These are phyloP conservation scores for Heliothis virescens DNA, from an alignment of 1,140 invertebrate genomes.

Conservation along the genomic window DNA sequence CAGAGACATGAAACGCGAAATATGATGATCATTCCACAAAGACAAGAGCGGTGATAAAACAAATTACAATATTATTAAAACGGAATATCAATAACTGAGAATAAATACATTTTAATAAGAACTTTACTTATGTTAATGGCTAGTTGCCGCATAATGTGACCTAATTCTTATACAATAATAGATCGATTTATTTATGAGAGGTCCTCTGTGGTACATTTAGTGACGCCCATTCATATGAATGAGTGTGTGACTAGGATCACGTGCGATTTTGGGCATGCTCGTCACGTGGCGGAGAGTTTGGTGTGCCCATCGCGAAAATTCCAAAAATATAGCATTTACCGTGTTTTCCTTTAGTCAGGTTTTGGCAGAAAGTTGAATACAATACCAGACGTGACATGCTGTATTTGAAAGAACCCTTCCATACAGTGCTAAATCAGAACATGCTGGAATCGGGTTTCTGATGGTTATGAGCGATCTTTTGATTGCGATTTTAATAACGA, in stretches of 20 bases:
- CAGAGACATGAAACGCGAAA: too few relatives aligned
- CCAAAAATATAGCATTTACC: too few relatives aligned
- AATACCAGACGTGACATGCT: too few relatives aligned
- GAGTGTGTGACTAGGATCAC: background rate
- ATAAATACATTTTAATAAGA: constrained; percentile 10
- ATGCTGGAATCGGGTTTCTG: too few relatives aligned
- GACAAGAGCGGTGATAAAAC: background rate
- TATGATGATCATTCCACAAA: too few relatives aligned
- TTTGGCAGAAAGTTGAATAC: too few relatives aligned
- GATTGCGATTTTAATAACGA: too few relatives aligned
- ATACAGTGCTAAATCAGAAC: too few relatives aligned
- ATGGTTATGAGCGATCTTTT: too few relatives aligned
- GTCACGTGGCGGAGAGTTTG: background rate
- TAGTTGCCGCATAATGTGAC: background rate
- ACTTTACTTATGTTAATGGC: constrained; percentile 3
- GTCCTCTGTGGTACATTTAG: background rate
- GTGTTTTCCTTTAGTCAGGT: too few relatives aligned
- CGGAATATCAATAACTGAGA: background rate
- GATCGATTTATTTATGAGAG: constrained; percentile 12
- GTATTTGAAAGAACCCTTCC: too few relatives aligned
- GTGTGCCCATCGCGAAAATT: background rate
- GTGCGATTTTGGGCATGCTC: background rate
- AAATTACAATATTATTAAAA: constrained; percentile 19
- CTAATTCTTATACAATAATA: constrained; percentile 7
- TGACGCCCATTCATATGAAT: constrained; percentile 2